phyloP scores from a whole-genome alignment of 2,888 invertebrate genomes.

The Heliconius erato region DNA sequence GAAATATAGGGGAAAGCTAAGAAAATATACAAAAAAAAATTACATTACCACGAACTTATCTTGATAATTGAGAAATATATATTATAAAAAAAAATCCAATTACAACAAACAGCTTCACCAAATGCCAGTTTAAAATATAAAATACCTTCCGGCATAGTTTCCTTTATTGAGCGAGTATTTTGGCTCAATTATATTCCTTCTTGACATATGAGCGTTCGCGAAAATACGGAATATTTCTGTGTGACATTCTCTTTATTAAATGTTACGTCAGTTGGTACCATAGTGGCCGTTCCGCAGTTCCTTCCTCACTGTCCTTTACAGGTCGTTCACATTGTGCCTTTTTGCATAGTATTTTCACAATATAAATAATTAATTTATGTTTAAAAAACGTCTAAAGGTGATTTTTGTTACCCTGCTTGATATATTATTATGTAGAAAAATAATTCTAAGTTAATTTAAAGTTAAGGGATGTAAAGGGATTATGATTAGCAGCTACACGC shows the following conservation, averaged over 20 bases:
- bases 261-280: constrained; percentile 34
- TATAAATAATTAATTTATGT: not conserved
- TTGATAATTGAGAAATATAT: not conserved
- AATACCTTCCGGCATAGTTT: constrained; percentile 26
- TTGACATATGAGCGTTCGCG: constrained; percentile 38
- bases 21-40: too few species aligned
- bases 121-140: constrained; percentile 13
- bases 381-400: not conserved
- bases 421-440: not conserved
- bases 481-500: too few species aligned
- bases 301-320: constrained; percentile 39
- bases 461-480: too few species aligned
- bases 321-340: constrained; percentile 35
- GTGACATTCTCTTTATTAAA: constrained; percentile 42
- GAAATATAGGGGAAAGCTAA: too few species aligned
- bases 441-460: too few species aligned
- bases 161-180: constrained; percentile 19
- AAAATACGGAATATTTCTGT: constrained; percentile 18
- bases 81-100: not conserved
- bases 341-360: not conserved
- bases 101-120: not conserved
- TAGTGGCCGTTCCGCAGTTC: constrained; percentile 36
- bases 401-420: not conserved
- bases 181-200: constrained; percentile 36
- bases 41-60: not conserved